phyloP scores from a whole-genome alignment of 2,888 invertebrate species.

The Hirtodrosophila cameraria region DNA sequence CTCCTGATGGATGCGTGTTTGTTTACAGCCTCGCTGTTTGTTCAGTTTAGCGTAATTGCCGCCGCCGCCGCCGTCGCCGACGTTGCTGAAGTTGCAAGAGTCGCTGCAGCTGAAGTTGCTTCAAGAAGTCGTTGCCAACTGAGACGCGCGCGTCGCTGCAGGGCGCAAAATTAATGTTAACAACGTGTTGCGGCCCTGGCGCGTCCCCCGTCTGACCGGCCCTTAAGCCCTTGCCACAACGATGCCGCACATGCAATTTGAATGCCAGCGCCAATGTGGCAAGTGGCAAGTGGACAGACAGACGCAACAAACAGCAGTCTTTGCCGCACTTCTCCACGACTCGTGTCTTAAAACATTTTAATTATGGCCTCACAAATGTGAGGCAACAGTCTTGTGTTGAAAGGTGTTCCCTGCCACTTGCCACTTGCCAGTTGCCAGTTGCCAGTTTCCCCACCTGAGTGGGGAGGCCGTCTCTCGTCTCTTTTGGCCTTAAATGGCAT shows the following conservation, averaged over 20 bases:
- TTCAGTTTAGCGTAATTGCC: conserved; percentile 82
- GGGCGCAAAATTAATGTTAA: conserved; percentile 82
- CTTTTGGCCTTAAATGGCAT: conserved; percentile 70
- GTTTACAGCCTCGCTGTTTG: conserved; percentile 81
- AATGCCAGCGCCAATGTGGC: conserved; percentile 41
- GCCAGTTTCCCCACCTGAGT: conserved; percentile 27
- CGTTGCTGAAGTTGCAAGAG: conserved; percentile 6
- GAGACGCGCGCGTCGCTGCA: conserved; percentile 67
- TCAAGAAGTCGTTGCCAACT: conserved; percentile 15
- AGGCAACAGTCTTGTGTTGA: conserved; percentile 54
- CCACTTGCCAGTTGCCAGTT: conserved; percentile 25
- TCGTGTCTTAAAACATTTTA: conserved; percentile 77
- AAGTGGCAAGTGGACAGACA: background rate
- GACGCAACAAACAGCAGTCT: background rate
- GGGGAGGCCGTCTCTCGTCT: conserved; percentile 38
- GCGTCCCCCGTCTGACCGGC: background rate
- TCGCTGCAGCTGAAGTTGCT: conserved; percentile 26
- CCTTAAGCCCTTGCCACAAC: conserved; percentile 13
- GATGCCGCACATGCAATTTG: conserved; percentile 55
- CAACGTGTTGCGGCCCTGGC: conserved; percentile 74
- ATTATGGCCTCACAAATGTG: conserved; percentile 75
- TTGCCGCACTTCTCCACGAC: conserved; percentile 1
- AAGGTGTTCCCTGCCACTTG: conserved; percentile 48
- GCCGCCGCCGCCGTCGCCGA: conserved; percentile 38
- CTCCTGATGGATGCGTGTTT: conserved; percentile 77